A percentile compares a stretch with the other conserved stretches of the same genome.
Evolutionary conservation across 2,113 vertebrate species (phyloP).

Genomic region (Protobothrops mucrosquamatus): DNA sequence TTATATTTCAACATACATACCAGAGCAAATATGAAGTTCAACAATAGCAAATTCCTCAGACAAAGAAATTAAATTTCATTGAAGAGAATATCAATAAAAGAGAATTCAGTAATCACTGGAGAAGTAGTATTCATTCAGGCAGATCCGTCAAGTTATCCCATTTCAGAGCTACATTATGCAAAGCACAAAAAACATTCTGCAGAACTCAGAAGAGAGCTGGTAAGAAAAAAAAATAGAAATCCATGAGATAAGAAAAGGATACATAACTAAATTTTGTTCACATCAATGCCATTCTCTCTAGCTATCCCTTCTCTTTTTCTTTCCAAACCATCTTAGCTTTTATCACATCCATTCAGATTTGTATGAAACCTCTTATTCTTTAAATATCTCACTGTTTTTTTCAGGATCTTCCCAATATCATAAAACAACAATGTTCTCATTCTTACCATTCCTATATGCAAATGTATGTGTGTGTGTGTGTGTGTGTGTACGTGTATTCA

Average conservation of each 20-base stretch:
- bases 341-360: neutral
- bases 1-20: neutral
- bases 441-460: neutral
- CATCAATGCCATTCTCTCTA: neutral
- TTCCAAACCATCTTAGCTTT: neutral
- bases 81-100: neutral
- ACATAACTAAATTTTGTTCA: neutral
- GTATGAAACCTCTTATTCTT: neutral
- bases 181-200: neutral
- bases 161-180: neutral
- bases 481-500: neutral
- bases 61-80: neutral
- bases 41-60: neutral
- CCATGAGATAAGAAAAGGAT: neutral
- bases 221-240: neutral
- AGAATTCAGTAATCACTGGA: neutral
- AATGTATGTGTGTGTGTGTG: neutral
- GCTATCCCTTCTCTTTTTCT: neutral
- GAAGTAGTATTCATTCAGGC: neutral
- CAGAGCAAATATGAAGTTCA: neutral
- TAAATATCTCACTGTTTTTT: neutral
- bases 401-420: neutral
- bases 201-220: neutral
- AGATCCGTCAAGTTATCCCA: neutral
- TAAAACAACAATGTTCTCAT: neutral